These are phyloP conservation scores for Ypsolopha scabrella DNA, from an alignment of 2,888 invertebrate species.

Conservation along the genomic window DNA sequence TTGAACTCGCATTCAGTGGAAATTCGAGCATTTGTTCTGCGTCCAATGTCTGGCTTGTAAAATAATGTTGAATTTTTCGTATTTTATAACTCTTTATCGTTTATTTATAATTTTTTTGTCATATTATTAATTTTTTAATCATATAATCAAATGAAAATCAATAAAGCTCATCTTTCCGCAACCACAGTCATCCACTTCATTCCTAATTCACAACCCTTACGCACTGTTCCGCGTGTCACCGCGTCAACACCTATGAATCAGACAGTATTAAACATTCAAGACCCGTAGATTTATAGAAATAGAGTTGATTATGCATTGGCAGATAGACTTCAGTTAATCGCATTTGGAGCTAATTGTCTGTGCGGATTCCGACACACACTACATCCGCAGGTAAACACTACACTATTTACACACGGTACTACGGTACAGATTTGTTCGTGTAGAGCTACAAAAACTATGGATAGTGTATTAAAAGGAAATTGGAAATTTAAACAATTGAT, in stretches of 20 bases:
- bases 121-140: conserved; percentile 30
- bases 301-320: too few relatives aligned
- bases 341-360: conserved; percentile 66
- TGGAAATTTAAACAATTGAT: neutral
- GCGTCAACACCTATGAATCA: conserved; percentile 38
- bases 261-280: too few relatives aligned
- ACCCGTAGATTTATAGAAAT: too few relatives aligned
- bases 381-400: conserved; percentile 50
- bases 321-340: conserved; percentile 31
- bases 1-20: too few relatives aligned
- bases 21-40: too few relatives aligned
- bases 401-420: conserved; percentile 29
- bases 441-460: conserved; percentile 15
- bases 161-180: neutral
- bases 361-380: conserved; percentile 38
- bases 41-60: too few relatives aligned
- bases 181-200: neutral
- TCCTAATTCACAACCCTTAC: conserved; percentile 21
- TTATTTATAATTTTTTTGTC: too few relatives aligned
- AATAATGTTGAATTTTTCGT: too few relatives aligned
- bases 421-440: neutral
- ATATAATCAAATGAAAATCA: neutral
- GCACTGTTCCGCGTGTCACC: conserved; percentile 19
- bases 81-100: too few relatives aligned
- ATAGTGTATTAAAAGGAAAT: neutral